Percentiles rank a stretch among this genome's conserved stretches.
phyloP scores from a whole-genome alignment of 2,113 vertebrate genomes.

The Rhineura floridana region DNA sequence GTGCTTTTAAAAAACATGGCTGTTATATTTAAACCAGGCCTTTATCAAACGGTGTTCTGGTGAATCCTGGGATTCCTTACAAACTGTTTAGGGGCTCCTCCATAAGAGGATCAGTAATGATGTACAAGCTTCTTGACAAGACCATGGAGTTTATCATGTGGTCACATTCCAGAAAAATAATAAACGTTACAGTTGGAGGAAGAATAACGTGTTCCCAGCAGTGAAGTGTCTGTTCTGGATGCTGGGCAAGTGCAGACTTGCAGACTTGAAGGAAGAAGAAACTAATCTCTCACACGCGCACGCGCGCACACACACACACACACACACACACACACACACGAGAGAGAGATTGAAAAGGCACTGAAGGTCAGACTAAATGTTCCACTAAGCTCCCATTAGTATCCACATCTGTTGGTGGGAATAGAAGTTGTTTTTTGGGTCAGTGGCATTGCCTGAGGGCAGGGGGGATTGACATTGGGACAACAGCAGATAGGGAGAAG shows the following conservation, averaged over 20 bases:
- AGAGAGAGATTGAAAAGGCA: too few relatives aligned
- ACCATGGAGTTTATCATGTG: not conserved
- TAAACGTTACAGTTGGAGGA: not conserved
- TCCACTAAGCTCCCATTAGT: too few relatives aligned
- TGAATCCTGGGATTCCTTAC: not conserved
- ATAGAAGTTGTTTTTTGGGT: too few relatives aligned
- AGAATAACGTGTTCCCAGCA: not conserved
- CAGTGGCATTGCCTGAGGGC: not conserved
- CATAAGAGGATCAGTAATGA: not conserved
- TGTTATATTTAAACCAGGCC: not conserved
- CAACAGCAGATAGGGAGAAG: not conserved
- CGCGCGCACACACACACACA: too few relatives aligned
- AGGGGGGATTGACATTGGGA: not conserved
- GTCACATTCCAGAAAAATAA: not conserved
- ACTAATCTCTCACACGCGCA: too few relatives aligned
- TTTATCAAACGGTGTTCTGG: not conserved
- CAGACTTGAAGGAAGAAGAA: too few relatives aligned
- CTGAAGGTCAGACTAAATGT: too few relatives aligned
- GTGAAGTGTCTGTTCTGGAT: not conserved
- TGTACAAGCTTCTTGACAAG: not conserved
- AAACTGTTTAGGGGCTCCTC: not conserved
- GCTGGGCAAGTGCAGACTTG: not conserved
- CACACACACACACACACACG: too few relatives aligned
- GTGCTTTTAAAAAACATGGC: too few relatives aligned
- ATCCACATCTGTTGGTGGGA: too few relatives aligned